Evolutionary conservation across 2,113 vertebrate species (phyloP).

Genomic region (Proteles cristata): DNA sequence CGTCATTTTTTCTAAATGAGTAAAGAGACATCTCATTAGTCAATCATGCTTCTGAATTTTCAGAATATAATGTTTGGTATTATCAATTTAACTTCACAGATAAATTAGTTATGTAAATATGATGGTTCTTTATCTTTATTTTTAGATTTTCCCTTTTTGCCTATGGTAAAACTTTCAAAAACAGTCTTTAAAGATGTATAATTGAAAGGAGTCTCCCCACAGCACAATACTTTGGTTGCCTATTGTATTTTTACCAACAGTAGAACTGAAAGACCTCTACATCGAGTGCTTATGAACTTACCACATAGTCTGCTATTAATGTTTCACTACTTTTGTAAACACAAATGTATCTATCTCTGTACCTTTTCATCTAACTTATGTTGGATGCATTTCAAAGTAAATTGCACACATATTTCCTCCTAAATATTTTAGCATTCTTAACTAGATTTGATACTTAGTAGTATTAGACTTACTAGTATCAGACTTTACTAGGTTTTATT

Average conservation of each 20-base stretch:
- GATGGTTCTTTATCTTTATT: not conserved
- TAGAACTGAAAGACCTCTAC: not conserved
- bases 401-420: not conserved
- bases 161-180: not conserved
- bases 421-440: not conserved
- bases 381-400: not conserved
- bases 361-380: not conserved
- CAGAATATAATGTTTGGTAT: not conserved
- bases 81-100: constrained; percentile 19
- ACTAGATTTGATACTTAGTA: not conserved
- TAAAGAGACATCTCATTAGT: not conserved
- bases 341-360: not conserved
- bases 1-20: not conserved
- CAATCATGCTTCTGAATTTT: not conserved
- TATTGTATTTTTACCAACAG: not conserved
- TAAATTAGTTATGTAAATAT: not conserved
- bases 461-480: not conserved
- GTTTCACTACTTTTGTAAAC: not conserved
- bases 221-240: not conserved
- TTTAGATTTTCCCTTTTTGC: not conserved
- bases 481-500: not conserved
- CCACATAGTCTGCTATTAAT: not conserved
- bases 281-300: not conserved
- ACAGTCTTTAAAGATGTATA: not conserved
- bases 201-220: not conserved